phyloP scores from a whole-genome alignment of 2,113 vertebrate species.

The Rhinoderma darwinii region DNA sequence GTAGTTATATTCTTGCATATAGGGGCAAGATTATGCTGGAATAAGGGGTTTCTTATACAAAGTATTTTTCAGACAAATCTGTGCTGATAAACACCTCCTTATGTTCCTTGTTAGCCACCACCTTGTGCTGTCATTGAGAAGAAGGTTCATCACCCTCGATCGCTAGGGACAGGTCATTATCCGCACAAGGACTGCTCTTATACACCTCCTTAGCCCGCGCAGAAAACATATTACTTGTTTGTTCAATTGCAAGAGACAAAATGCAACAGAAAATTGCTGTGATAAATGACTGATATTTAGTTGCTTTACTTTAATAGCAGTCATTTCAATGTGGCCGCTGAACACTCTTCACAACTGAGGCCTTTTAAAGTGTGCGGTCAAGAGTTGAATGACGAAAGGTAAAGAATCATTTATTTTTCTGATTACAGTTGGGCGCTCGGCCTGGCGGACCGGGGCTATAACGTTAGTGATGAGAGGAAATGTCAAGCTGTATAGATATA shows the following conservation, averaged over 20 bases:
- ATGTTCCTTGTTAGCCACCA: not conserved
- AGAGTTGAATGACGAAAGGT: slow-evolving; percentile 52
- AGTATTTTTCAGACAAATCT: not conserved
- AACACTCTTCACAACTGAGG: slow-evolving; percentile 20
- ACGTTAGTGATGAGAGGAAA: not conserved
- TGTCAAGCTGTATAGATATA: not conserved
- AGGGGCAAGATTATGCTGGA: too few relatives aligned
- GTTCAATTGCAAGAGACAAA: slow-evolving; percentile 36
- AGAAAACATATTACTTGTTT: slow-evolving; percentile 37
- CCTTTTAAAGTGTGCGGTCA: slow-evolving; percentile 48
- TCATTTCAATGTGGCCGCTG: slow-evolving; percentile 47
- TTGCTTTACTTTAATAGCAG: slow-evolving; percentile 46
- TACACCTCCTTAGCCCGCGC: not conserved
- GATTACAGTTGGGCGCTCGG: slow-evolving; percentile 25
- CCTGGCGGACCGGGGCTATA: not conserved
- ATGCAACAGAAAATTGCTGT: slow-evolving; percentile 46
- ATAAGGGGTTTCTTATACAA: not conserved
- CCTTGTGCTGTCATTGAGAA: not conserved
- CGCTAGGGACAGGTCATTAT: slow-evolving; percentile 25
- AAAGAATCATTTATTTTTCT: slow-evolving; percentile 58
- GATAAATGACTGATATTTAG: slow-evolving; percentile 55
- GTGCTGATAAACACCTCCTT: too few relatives aligned
- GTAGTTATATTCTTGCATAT: too few relatives aligned
- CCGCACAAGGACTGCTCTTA: slow-evolving; percentile 1
- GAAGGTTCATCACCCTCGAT: not conserved